phyloP scores from a whole-genome alignment of 2,797 vertebrate species.

The Vultur gryphus region DNA sequence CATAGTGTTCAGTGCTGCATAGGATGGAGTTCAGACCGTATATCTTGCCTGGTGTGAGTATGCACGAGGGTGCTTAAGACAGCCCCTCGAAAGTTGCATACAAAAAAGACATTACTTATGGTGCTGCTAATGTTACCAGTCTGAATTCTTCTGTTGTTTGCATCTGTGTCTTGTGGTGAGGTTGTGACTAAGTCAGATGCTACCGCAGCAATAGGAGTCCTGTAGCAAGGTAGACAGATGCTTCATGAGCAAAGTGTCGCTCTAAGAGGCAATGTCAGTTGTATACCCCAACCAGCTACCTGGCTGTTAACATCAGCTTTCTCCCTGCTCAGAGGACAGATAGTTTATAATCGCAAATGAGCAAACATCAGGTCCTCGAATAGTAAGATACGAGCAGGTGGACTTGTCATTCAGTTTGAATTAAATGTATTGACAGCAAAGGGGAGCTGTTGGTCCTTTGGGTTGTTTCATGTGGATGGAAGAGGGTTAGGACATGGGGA shows the following conservation, averaged over 20 bases:
- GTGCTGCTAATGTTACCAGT: neutral
- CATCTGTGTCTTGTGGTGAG: neutral
- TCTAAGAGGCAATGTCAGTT: neutral
- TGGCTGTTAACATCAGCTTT: neutral
- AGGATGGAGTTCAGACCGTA: neutral
- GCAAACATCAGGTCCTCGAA: neutral
- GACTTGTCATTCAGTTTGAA: neutral
- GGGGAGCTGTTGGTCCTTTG: neutral
- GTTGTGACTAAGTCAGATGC: neutral
- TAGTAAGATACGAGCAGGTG: neutral
- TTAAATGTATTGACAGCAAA: neutral
- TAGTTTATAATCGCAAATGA: neutral
- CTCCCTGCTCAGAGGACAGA: neutral
- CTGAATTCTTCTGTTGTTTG: constrained; percentile 9
- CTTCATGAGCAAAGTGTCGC: neutral
- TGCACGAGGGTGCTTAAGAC: constrained; percentile 10
- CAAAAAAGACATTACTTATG: neutral
- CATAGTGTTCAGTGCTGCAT: neutral
- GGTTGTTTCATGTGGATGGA: neutral
- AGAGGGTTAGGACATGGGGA: neutral
- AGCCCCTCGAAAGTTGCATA: neutral
- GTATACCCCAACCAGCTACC: neutral
- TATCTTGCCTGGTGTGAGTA: neutral
- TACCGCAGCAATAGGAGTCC: neutral
- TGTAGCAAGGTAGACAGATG: neutral